Evolutionary conservation across 2,888 invertebrate genomes (phyloP).

Genomic region (Drosophila lutescens): DNA sequence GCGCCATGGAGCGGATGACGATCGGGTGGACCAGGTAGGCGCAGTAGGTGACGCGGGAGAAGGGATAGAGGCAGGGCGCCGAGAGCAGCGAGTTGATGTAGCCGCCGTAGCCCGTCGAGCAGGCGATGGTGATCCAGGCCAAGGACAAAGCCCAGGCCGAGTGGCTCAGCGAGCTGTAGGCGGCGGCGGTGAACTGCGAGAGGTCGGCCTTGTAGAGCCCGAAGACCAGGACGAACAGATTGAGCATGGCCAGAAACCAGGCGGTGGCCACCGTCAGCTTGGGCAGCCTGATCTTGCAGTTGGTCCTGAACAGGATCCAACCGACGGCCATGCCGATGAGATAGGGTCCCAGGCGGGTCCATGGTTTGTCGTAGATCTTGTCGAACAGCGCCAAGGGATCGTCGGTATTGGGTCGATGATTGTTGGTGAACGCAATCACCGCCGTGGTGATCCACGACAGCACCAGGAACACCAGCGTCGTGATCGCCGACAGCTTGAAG

Average conservation of each 20-base stretch:
- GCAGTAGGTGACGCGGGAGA: constrained; percentile 94
- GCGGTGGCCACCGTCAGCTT: constrained; percentile 88
- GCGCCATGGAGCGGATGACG: constrained; percentile 91
- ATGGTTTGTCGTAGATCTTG: constrained; percentile 95
- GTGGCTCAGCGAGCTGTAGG: constrained; percentile 92
- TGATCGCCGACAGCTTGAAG: constrained; percentile 90
- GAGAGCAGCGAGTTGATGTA: constrained; percentile 90
- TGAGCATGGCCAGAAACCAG: constrained; percentile 89
- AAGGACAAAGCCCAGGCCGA: constrained; percentile 92
- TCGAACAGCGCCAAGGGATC: constrained; percentile 94
- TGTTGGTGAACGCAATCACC: constrained; percentile 91
- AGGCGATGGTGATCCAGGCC: constrained; percentile 93
- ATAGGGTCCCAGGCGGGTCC: constrained; percentile 94
- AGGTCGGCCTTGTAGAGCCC: constrained; percentile 90
- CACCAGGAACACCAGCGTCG: constrained; percentile 88
- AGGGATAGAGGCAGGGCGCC: constrained; percentile 91
- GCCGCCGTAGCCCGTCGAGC: constrained; percentile 93
- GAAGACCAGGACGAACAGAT: constrained; percentile 90
- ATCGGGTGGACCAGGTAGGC: constrained; percentile 94
- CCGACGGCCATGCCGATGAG: constrained; percentile 93
- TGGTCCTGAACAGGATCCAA: constrained; percentile 92
- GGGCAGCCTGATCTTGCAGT: constrained; percentile 90
- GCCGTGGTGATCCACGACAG: constrained; percentile 93
- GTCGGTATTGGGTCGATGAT: constrained; percentile 91
- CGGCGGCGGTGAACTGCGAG: constrained; percentile 89